phyloP scores from a whole-genome alignment of 2,113 vertebrate genomes.

The Elephantulus edwardii region DNA sequence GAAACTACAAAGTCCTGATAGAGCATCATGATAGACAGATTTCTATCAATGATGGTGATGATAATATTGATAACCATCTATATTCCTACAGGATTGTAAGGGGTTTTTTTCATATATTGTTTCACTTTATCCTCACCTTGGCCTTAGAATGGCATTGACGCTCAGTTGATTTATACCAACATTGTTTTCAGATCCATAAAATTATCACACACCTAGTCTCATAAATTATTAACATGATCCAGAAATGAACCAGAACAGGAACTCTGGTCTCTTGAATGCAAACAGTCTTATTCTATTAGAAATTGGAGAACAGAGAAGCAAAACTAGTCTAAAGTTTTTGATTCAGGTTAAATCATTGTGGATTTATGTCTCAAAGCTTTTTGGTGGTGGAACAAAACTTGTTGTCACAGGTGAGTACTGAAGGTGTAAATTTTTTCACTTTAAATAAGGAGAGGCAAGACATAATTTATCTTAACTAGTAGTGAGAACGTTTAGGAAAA shows the following conservation, averaged over 20 bases:
- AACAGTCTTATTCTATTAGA: background rate
- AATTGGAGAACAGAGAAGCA: background rate
- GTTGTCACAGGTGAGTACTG: constrained; percentile 20
- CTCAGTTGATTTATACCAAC: background rate
- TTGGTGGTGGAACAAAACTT: constrained; percentile 39
- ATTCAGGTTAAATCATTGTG: constrained; percentile 17
- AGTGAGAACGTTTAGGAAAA: background rate
- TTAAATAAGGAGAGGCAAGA: background rate
- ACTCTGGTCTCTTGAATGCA: background rate
- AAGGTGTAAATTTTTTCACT: background rate
- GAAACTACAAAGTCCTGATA: background rate
- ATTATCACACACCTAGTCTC: background rate
- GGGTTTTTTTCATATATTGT: background rate
- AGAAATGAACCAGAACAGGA: background rate
- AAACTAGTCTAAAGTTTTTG: constrained; percentile 16
- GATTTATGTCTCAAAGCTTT: background rate
- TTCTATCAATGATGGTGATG: background rate
- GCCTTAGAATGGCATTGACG: background rate
- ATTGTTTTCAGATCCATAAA: background rate
- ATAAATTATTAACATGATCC: background rate
- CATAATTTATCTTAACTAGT: background rate
- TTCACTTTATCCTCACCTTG: background rate
- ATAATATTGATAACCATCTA: background rate
- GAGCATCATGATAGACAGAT: background rate
- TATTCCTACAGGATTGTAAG: too few species aligned